Percentiles rank a stretch among this genome's conserved stretches.
These are phyloP conservation scores for Psittacus erithacus DNA, from an alignment of 2,113 vertebrate genomes.

Conservation along the genomic window DNA sequence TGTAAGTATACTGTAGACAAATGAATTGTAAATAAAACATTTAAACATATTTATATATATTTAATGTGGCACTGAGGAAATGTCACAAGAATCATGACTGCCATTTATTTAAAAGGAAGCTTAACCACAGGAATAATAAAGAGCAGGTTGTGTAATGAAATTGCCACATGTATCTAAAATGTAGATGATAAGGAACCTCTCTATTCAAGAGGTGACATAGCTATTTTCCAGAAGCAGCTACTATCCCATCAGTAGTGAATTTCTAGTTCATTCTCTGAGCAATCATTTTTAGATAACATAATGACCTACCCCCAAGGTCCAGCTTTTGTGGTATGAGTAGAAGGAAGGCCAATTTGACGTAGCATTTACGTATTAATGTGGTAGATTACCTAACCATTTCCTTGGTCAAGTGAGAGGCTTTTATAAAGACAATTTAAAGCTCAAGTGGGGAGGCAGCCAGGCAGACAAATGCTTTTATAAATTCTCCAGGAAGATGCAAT, in stretches of 20 bases:
- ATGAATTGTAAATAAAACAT: fast-evolving
- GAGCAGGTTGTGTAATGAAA: not conserved
- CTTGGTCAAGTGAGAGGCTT: not conserved
- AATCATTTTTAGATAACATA: not conserved
- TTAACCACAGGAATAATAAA: not conserved
- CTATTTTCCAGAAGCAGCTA: not conserved
- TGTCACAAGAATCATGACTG: not conserved
- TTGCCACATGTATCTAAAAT: not conserved
- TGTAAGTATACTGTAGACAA: not conserved
- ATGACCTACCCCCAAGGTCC: not conserved
- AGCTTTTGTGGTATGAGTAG: not conserved
- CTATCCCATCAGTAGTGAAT: not conserved
- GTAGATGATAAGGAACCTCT: not conserved
- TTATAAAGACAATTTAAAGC: not conserved
- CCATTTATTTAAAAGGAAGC: not conserved
- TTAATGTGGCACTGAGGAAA: not conserved
- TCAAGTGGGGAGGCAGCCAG: fast-evolving
- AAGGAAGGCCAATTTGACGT: not conserved
- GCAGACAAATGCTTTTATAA: not conserved
- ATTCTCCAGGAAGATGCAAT: not conserved
- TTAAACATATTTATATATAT: not conserved
- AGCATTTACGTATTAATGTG: not conserved
- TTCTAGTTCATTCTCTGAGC: not conserved
- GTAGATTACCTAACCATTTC: not conserved
- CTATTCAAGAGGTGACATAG: not conserved